phyloP scores from a whole-genome alignment of 2,797 vertebrate species.

The Pogonophryne albipinna region DNA sequence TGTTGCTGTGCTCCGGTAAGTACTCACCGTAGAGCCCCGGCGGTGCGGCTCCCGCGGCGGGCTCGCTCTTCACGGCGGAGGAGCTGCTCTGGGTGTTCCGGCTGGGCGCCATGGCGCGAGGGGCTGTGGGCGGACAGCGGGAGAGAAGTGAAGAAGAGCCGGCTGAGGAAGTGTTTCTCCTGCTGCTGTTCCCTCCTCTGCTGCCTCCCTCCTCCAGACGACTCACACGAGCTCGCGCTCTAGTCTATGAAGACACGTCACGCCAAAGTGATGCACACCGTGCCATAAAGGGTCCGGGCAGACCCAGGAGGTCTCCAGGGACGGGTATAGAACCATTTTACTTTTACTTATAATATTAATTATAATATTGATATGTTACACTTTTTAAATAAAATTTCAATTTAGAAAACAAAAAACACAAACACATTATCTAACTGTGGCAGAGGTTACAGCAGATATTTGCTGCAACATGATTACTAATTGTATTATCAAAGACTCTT shows the following conservation, averaged over 20 bases:
- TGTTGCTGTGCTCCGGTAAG: not conserved
- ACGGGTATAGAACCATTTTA: too few species aligned
- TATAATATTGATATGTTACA: too few species aligned
- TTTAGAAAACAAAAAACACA: too few species aligned
- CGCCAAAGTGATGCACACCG: not conserved
- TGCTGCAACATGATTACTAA: too few species aligned
- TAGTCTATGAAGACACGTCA: not conserved
- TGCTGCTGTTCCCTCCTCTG: not conserved
- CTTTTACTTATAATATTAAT: too few species aligned
- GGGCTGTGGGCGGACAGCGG: not conserved
- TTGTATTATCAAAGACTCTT: too few species aligned
- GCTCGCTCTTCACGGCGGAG: conserved; percentile 18
- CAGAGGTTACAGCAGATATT: too few species aligned
- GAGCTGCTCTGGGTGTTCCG: conserved; percentile 16
- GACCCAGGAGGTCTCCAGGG: too few species aligned
- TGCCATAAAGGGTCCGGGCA: not conserved
- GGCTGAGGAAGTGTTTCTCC: not conserved
- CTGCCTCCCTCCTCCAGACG: not conserved
- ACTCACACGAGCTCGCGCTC: not conserved
- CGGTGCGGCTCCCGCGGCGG: not conserved
- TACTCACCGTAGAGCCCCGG: conserved; percentile 44
- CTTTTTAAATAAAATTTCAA: too few species aligned
- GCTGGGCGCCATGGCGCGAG: conserved; percentile 28
- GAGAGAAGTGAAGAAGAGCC: conserved; percentile 2
- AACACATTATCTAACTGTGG: too few species aligned